Conservation (phyloP, 2,113 vertebrate genomes). For the Bos taurus region ARS-UCD2.0 NC_037349.1:36423501-36424000, state of each 20-base stretch:
- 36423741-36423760: neutral
- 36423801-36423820: neutral
- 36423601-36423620: too few relatives aligned
- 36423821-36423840: neutral
- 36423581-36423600: neutral
- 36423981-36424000: neutral
- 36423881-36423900: neutral
- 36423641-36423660: fast-evolving
- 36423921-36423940: neutral
- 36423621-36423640: neutral
- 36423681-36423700: neutral
- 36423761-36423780: neutral
- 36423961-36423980: neutral
- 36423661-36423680: neutral
- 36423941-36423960: neutral
- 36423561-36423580: neutral
- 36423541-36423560: neutral
- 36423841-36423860: neutral
- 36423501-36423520: neutral
- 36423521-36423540: neutral
- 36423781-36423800: neutral
- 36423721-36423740: neutral
- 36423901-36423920: neutral
- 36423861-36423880: neutral
- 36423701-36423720: neutral